Base-by-base conservation (phyloP, 2,113 vertebrate genomes). In the Thymallus thymallus region DNA sequence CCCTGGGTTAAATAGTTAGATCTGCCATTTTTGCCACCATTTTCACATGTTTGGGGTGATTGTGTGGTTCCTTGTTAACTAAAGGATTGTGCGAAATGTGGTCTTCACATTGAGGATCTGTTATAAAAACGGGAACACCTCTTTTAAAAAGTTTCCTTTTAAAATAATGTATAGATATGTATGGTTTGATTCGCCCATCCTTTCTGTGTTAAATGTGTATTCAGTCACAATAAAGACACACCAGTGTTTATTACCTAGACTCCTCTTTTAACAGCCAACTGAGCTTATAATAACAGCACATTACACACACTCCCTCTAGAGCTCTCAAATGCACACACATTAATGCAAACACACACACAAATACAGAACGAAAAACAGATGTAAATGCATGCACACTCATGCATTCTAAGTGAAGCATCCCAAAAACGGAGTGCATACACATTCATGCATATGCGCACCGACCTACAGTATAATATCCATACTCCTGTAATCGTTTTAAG, bases 91-190 rank as follows among this genome's bases (percentile, higher is more conserved):
- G 80, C 63, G 73, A 76, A 73, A 76, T 72, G 62, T 56, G 81
- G 78, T 91, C 90, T 91, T 92, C 91, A 92, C 87, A 91, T 90
- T 92, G 92, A 92, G 92, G 91, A 87, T 82, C 78, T 82, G 60
- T 61, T 69, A 64, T 74, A 63, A 29, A 67, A 67, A 68, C 65
- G 64, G 56, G 73, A 71, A 71, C 61, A 60, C 26, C 55, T 75
- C 63, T 74, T 65, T 76, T 74, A 68, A 82, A 80, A 69, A 72
- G 72, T 72, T 76, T 72, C 67, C 72, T 87, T 86, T 88, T 62
- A 78, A 51, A 82, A 70, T 76, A 64, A 87, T 81, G 77, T 86
- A 84, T 85, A 88, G 76, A 84, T 82, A 85, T 80, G 78, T 84
- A 75, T 84, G 79, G 73, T 88, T 83, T 87, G 82, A 84, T 84